A percentile compares a stretch with the other conserved stretches of the same genome.
phyloP scores from a whole-genome alignment of 2,888 invertebrate species.

The Diarsia brunnea region DNA sequence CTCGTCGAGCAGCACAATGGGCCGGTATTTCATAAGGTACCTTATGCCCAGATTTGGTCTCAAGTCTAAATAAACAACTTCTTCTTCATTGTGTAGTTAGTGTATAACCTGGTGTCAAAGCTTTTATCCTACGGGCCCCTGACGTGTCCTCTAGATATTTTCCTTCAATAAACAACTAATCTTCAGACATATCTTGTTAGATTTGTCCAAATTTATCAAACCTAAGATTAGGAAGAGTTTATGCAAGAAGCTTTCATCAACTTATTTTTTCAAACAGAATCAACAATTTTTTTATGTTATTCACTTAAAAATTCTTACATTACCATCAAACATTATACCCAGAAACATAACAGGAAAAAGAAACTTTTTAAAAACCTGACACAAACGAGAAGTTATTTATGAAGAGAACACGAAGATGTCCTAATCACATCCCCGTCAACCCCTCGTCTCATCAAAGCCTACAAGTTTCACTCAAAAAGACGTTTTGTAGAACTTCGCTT shows the following conservation, averaged over 20 bases:
- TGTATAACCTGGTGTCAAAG: too few relatives aligned
- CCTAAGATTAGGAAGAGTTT: too few relatives aligned
- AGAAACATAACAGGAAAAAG: neutral
- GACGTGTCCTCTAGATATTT: too few relatives aligned
- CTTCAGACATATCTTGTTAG: too few relatives aligned
- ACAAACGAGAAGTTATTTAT: constrained; percentile 54
- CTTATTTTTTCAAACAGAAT: neutral
- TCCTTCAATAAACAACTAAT: too few relatives aligned
- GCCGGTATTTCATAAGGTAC: too few relatives aligned
- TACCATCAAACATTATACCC: neutral
- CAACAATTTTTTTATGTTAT: neutral
- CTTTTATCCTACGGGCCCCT: too few relatives aligned
- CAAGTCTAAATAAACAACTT: too few relatives aligned
- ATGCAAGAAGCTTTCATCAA: neutral
- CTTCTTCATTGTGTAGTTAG: too few relatives aligned
- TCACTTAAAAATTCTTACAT: neutral
- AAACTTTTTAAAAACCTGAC: constrained; percentile 18
- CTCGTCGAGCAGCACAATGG: too few relatives aligned
- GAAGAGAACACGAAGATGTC: constrained; percentile 67
- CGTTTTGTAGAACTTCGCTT: constrained; percentile 85
- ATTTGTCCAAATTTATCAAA: too few relatives aligned
- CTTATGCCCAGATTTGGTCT: too few relatives aligned
- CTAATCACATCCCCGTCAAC: constrained; percentile 78
- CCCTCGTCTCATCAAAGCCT: constrained; percentile 82
- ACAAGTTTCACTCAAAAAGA: constrained; percentile 85